Evolutionary conservation across 2,888 invertebrate species (phyloP), one percentile per base, ranked within the genome.

Genomic region (Aplocera efformata): DNA sequence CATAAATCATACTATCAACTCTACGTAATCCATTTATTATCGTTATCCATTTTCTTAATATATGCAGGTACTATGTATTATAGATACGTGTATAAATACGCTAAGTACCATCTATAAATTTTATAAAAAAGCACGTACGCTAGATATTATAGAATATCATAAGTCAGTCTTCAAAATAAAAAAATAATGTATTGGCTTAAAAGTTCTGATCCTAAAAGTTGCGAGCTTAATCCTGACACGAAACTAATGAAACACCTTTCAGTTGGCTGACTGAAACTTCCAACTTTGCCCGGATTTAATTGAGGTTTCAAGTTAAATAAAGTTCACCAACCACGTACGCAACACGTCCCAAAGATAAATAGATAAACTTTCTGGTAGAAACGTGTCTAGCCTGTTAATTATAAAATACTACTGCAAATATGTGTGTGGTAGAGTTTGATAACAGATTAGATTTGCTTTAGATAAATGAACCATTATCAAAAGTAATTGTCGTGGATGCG

Each of bases 191-290:
- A 33, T 31, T 41, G 45, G 45, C 43, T 49, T 51, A 45, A 42
- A 41, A 47, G 41, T 49, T 42, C 11, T 23, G 42, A 42, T 49
- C 45, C 39, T 40, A 49, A 44, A 45, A 49, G 48, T 54, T 50
- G 31, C 26, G 27, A 38, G 46, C 35, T 28, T 21, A 42, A 40
- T 46, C 48, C 40, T 28, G 36, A 36, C 46, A 44, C 29, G 40
- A 27, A 50, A 42, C 44, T 44, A 50, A 53, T 48, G 44, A 48
- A 53, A 44, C 48, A 47, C 48, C 48, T 46, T 40, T 38, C 7
- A 41, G 31, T 37, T 39, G 25, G 42, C 42, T 43, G 35, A 42
- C 42, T 36, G 36, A 26, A 50, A 48, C 38, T 50, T 46, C 45
- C 29, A 39, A 28, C 36, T 40, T 25, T 32, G 35, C 31, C 35